phyloP scores from a whole-genome alignment of 2,797 vertebrate species.

The Taeniopygia guttata region DNA sequence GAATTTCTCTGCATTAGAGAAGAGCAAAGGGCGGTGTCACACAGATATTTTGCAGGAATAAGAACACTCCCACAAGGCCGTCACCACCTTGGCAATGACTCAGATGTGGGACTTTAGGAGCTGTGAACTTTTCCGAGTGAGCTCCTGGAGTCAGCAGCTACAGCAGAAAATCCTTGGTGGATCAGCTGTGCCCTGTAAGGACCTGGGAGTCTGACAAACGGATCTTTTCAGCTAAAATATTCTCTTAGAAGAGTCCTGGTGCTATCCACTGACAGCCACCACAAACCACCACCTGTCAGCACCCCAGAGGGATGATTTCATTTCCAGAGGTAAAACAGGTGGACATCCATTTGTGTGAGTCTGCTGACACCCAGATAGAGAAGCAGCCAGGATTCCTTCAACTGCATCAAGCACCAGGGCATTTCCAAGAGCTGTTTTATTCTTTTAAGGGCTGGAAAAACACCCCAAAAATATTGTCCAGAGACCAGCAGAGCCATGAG shows the following conservation, averaged over 20 bases:
- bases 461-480: neutral
- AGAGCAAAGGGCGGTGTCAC: neutral
- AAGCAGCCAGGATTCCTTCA: neutral
- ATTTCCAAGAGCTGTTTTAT: neutral
- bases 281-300: neutral
- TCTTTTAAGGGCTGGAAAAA: neutral
- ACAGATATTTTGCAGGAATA: neutral
- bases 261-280: neutral
- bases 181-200: neutral
- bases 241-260: neutral
- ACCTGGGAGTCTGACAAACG: neutral
- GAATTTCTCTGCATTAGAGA: neutral
- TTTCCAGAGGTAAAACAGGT: neutral
- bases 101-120: rapidly evolving
- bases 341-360: neutral
- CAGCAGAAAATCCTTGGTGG: neutral
- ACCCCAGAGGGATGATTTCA: neutral
- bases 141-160: neutral
- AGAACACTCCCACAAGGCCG: neutral
- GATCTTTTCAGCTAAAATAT: neutral
- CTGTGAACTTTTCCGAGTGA: neutral
- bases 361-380: neutral
- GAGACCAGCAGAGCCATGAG: neutral
- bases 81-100: neutral
- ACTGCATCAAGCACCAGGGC: neutral